Conservation (phyloP, 2,888 invertebrate genomes). For the Tribolium freemani region DNA sequence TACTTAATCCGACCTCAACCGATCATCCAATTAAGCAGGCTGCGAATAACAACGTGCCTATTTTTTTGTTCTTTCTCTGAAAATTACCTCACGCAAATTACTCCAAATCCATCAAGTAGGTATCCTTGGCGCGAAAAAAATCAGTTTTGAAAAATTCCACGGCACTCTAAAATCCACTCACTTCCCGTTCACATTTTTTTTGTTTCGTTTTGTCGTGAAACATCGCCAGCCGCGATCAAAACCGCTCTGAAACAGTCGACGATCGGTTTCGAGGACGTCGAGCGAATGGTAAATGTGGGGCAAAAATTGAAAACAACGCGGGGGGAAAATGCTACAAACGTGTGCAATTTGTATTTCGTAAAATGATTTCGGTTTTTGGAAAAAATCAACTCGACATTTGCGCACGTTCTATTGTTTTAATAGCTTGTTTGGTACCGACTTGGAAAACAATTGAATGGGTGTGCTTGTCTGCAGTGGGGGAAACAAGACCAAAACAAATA, state of each 20-base stretch:
- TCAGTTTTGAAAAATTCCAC: constrained; percentile 2
- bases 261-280: constrained; percentile 17
- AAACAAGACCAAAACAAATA: too few relatives aligned
- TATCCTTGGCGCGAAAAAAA: background rate
- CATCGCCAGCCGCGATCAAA: background rate
- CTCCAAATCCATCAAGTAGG: background rate
- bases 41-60: too few relatives aligned
- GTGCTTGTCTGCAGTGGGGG: too few relatives aligned
- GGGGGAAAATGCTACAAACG: background rate
- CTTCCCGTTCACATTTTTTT: constrained; percentile 26
- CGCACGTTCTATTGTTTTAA: too few relatives aligned
- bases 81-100: background rate
- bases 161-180: constrained; percentile 13
- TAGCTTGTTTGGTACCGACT: too few relatives aligned
- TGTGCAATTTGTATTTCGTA: constrained; percentile 5
- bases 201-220: constrained; percentile 7
- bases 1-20: constrained; percentile 12
- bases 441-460: too few relatives aligned
- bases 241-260: background rate
- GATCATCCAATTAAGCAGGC: constrained; percentile 17
- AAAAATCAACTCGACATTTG: too few relatives aligned
- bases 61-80: too few relatives aligned
- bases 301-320: constrained; percentile 37
- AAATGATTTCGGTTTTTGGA: too few relatives aligned
- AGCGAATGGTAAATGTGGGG: constrained; percentile 36